phyloP scores from a whole-genome alignment of 2,113 vertebrate species.

The Myrmophylax atrothorax region DNA sequence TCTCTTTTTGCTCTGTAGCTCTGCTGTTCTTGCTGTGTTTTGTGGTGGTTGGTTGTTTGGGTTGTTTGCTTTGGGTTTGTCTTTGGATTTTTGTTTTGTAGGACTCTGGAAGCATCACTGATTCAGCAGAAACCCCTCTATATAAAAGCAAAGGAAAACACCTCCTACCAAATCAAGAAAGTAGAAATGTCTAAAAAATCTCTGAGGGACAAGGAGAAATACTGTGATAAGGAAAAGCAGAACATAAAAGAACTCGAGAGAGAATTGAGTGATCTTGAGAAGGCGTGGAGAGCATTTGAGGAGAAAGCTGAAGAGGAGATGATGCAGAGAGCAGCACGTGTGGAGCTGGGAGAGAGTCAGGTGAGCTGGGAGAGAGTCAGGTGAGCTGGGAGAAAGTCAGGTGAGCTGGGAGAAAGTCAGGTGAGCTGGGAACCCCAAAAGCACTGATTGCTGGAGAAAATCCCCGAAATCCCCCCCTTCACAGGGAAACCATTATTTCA shows the following conservation, averaged over 20 bases:
- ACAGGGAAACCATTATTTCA: not conserved
- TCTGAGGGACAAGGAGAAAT: conserved; percentile 76
- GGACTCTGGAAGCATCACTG: conserved; percentile 81
- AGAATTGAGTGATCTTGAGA: conserved; percentile 80
- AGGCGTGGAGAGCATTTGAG: conserved; percentile 79
- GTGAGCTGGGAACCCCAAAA: conserved; percentile 71
- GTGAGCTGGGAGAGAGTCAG: conserved; percentile 82
- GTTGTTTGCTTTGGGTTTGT: not conserved
- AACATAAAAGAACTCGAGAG: conserved; percentile 76
- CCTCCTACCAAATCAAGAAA: conserved; percentile 86
- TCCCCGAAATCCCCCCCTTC: not conserved
- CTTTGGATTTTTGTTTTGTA: conserved; percentile 28
- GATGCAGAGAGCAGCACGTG: conserved; percentile 44
- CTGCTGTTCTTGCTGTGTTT: not conserved
- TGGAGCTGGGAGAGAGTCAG: conserved; percentile 86
- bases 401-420: conserved; percentile 70
- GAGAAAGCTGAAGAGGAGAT: conserved; percentile 74
- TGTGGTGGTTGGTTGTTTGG: not conserved
- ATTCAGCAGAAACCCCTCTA: conserved; percentile 83
- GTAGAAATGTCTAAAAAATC: conserved; percentile 68
- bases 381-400: conserved; percentile 62
- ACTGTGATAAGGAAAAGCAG: conserved; percentile 74
- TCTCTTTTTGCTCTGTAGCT: not conserved
- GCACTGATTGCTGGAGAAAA: not conserved
- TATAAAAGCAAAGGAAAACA: conserved; percentile 92